Evolutionary conservation across 2,797 vertebrate genomes (phyloP).

Genomic region (Malacoctenus gilli): DNA sequence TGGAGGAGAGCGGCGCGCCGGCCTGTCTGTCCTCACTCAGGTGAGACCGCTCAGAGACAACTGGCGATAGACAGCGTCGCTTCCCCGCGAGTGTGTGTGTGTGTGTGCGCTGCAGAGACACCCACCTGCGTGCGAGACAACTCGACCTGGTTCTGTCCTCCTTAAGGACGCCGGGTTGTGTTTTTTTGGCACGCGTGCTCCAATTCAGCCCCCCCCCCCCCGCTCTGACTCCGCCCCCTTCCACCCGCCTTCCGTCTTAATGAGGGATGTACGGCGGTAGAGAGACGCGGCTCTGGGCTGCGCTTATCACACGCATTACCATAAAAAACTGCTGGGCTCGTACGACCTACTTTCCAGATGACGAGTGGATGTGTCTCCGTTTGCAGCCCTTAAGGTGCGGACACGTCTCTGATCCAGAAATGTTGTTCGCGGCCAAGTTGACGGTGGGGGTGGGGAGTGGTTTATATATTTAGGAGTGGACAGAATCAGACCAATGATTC

Average conservation of each 20-base stretch:
- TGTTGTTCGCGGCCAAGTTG: conserved; percentile 27
- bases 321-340: conserved; percentile 40
- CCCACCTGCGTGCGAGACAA: no score
- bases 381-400: conserved; percentile 15
- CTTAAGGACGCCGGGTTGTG: conserved; percentile 17
- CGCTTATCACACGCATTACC: conserved; percentile 42
- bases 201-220: conserved; percentile 21
- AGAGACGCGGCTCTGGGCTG: conserved; percentile 18
- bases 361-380: conserved; percentile 13
- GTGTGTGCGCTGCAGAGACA: neutral
- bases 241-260: conserved; percentile 8
- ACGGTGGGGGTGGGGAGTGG: neutral
- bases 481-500: conserved; percentile 45
- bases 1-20: conserved; percentile 18
- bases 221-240: conserved; percentile 11
- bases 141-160: conserved; percentile 42
- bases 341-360: conserved; percentile 58
- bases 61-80: conserved; percentile 2
- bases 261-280: conserved; percentile 19
- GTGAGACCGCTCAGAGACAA: conserved; percentile 40
- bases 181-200: conserved; percentile 20
- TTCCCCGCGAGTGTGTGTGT: neutral
- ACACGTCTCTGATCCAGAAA: conserved; percentile 2
- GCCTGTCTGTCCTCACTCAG: conserved; percentile 56
- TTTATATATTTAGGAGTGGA: conserved; percentile 23